These are phyloP conservation scores for Lamprotornis superbus DNA, from an alignment of 2,113 vertebrate species.

Conservation along the genomic window DNA sequence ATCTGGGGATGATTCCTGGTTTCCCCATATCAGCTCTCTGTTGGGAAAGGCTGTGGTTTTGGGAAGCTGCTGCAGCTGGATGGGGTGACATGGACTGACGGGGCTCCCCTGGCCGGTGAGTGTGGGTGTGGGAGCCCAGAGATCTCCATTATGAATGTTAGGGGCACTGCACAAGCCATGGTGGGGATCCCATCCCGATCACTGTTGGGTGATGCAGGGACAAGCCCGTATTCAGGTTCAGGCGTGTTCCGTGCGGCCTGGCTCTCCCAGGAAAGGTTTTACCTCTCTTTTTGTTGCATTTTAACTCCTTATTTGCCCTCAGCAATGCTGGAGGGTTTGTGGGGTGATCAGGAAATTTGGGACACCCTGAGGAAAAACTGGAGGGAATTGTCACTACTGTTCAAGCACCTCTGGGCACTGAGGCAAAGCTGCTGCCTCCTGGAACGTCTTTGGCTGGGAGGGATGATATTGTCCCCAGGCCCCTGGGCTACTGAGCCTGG, in stretches of 20 bases:
- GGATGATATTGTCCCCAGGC: not conserved
- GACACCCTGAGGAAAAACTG: not conserved
- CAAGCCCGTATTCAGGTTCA: not conserved
- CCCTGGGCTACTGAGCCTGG: fast-evolving
- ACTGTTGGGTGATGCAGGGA: not conserved
- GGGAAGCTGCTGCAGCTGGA: not conserved
- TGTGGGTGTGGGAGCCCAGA: not conserved
- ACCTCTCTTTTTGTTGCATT: not conserved
- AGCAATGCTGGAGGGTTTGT: not conserved
- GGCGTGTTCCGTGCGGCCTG: not conserved
- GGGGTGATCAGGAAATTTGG: not conserved
- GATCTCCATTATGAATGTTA: fast-evolving
- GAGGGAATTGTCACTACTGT: not conserved
- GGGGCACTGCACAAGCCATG: not conserved
- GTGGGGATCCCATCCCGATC: not conserved
- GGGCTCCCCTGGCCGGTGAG: not conserved
- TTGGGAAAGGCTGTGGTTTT: not conserved
- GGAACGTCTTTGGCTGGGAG: not conserved
- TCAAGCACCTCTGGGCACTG: not conserved
- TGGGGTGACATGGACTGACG: not conserved
- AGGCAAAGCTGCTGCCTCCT: not conserved
- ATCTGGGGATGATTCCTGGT: fast-evolving
- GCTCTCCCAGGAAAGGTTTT: not conserved
- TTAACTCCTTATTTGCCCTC: not conserved
- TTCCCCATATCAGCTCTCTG: not conserved